Evolutionary conservation across 2,888 invertebrate genomes (phyloP).

Genomic region (Tinea trinotella): DNA sequence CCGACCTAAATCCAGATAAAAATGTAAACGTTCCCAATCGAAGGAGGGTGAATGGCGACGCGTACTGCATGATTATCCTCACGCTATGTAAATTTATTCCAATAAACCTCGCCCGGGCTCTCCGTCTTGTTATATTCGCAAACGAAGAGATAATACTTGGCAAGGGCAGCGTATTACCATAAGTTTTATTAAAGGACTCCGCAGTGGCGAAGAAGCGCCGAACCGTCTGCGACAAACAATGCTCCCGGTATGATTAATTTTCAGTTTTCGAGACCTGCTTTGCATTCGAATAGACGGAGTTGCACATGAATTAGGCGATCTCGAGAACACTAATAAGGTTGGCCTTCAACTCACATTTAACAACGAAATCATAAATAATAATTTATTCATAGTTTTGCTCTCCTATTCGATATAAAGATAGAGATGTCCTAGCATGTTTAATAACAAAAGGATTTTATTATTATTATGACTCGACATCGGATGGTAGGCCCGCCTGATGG

Average conservation of each 20-base stretch:
- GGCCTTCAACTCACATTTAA: too few species aligned
- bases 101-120: constrained; percentile 54
- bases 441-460: too few species aligned
- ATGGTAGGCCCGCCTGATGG: too few species aligned
- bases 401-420: too few species aligned
- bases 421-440: too few species aligned
- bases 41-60: constrained; percentile 37
- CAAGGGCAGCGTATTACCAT: constrained; percentile 64
- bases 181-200: constrained; percentile 64
- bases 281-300: constrained; percentile 54
- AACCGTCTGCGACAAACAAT: constrained; percentile 53
- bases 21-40: constrained; percentile 65
- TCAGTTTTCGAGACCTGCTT: constrained; percentile 53
- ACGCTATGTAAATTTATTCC: constrained; percentile 70
- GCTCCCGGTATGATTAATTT: constrained; percentile 58
- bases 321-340: constrained; percentile 21
- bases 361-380: too few species aligned
- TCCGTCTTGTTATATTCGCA: constrained; percentile 64
- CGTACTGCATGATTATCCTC: constrained; percentile 50
- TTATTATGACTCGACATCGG: too few species aligned
- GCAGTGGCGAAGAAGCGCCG: constrained; percentile 39
- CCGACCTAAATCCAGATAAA: constrained; percentile 38
- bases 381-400: too few species aligned
- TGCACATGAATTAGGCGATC: constrained; percentile 25
- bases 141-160: constrained; percentile 68